Evolutionary conservation across 2,113 vertebrate species (phyloP).

Genomic region (Microcebus murinus): DNA sequence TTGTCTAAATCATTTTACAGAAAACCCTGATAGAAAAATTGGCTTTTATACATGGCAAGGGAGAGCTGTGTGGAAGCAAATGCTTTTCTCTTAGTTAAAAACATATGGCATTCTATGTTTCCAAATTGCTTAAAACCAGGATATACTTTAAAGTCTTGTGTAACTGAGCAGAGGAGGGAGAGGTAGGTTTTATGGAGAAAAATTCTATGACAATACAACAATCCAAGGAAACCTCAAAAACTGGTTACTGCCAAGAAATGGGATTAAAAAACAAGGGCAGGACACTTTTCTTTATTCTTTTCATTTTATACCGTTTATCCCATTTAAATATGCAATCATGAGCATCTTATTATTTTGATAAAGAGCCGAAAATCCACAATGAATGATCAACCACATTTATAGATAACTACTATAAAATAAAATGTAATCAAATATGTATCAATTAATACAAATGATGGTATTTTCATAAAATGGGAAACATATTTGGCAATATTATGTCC

Average conservation of each 20-base stretch:
- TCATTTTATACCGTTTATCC: neutral
- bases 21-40: neutral
- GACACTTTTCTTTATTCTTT: neutral
- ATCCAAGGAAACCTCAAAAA: neutral
- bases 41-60: neutral
- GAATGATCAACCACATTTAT: neutral
- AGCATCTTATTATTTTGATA: slow-evolving; percentile 1
- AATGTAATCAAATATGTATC: neutral
- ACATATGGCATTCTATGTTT: neutral
- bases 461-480: slow-evolving; percentile 1
- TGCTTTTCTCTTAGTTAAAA: slow-evolving; percentile 25
- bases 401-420: neutral
- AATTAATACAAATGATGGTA: neutral
- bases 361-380: neutral
- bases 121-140: neutral
- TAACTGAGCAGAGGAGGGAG: neutral
- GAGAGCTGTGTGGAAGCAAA: neutral
- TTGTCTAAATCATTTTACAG: neutral
- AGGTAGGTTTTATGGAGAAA: neutral
- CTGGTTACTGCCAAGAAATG: neutral
- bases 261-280: neutral
- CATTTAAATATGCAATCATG: neutral
- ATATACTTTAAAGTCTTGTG: neutral
- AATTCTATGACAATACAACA: neutral
- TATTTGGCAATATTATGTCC: neutral